A percentile compares a stretch with the other conserved stretches of the same genome.
Conservation (phyloP, 2,113 vertebrate species). For the Peromyscus californicus region DNA sequence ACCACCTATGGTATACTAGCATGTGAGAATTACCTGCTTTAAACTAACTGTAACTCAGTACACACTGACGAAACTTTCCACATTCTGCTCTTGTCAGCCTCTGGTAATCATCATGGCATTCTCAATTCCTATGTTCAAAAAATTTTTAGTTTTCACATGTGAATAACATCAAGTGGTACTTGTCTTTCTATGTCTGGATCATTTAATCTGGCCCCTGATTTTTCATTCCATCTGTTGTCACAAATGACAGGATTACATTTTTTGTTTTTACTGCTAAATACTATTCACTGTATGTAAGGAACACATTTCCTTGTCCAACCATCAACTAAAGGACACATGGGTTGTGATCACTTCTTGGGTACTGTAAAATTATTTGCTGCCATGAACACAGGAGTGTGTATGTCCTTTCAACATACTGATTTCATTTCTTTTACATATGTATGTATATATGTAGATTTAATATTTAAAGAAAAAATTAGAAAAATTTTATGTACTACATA, state of each 20-base stretch:
- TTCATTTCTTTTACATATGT: background rate
- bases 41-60: background rate
- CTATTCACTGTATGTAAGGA: background rate
- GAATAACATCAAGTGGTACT: background rate
- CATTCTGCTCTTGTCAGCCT: background rate
- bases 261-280: background rate
- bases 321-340: background rate
- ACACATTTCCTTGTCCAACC: background rate
- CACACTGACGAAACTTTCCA: too few species aligned
- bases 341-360: background rate
- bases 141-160: background rate
- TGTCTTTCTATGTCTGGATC: background rate
- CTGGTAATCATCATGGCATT: background rate
- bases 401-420: background rate
- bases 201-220: background rate
- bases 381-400: background rate
- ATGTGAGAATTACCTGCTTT: background rate
- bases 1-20: too few species aligned
- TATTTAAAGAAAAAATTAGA: background rate
- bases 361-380: background rate
- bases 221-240: background rate
- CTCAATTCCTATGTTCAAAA: background rate
- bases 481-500: background rate
- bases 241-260: background rate
- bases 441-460: background rate